These are phyloP conservation scores for Hyaena hyaena DNA, from an alignment of 2,113 vertebrate genomes.

Conservation along the genomic window DNA sequence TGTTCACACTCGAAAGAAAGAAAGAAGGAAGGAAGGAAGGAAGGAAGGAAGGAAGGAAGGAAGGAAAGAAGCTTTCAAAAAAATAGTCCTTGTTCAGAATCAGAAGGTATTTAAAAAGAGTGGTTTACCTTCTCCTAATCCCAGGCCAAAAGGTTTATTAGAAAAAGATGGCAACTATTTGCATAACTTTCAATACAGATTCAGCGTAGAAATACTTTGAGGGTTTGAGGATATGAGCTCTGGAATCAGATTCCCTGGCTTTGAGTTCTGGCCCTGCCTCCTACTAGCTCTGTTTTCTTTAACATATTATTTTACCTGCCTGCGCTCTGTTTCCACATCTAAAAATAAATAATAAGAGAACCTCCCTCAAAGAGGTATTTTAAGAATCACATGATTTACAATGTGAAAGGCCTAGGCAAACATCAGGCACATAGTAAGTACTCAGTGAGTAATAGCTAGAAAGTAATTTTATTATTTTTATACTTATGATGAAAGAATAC, in stretches of 20 bases:
- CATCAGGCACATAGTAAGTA: neutral
- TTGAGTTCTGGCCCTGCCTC: neutral
- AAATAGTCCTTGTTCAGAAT: neutral
- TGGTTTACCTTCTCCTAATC: neutral
- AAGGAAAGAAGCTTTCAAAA: too few relatives aligned
- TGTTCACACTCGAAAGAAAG: too few relatives aligned
- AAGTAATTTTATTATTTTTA: conserved; percentile 8
- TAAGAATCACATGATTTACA: conserved; percentile 7
- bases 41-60: too few relatives aligned
- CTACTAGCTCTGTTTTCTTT: neutral
- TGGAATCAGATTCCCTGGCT: neutral
- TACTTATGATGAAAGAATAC: neutral
- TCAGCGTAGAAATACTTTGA: neutral
- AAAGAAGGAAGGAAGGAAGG: too few relatives aligned
- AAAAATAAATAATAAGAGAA: neutral
- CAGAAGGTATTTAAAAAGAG: neutral
- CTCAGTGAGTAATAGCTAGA: neutral
- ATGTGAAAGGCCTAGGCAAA: neutral
- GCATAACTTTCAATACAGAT: neutral
- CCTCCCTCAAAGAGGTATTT: neutral
- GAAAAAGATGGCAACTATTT: neutral
- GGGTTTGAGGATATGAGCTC: neutral
- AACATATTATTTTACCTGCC: neutral
- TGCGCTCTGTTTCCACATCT: neutral
- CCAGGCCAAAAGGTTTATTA: neutral